Base-by-base conservation (phyloP, 1,140 invertebrate genomes). In the Heliothis virescens region DNA sequence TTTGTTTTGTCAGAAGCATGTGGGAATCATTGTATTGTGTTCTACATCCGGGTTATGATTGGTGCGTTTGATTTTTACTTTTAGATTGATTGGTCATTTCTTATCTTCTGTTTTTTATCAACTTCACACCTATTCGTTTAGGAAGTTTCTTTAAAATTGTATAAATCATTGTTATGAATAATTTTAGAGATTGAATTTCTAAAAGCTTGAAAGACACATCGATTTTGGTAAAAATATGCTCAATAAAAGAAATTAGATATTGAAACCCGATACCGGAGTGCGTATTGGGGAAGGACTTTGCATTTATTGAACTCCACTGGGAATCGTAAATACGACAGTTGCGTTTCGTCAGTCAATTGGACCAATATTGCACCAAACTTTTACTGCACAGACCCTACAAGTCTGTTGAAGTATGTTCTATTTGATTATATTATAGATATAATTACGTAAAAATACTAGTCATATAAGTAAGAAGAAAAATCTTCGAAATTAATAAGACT, bases 1-100 rank as follows among this genome's bases (percentile, higher is more conserved):
- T 92, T 92, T 92, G 92, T 93, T 94, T 92, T 90, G 89, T 93
- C 87, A 85, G 87, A 91, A 89, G 90, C 93, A 93, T 94, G 92
- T 94, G 93, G 92, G 92, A 94, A 93, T 94, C 91, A 93, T 94
- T 92, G 87, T 89, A 93, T 93, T 93, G 92, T 92, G 87, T 89
- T 92, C 87, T 81, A 91, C 91, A 93, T 94, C 92, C 92, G 91
- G 89, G 91, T 91, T 92, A 92, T 91, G 89, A 92, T 90, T 92
- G 87, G 84, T 82, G 89, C 84, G 86, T 90, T 88, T 78, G 79
- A 80, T 85, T 80, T 48, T 83, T 85, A 85, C 87, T 87, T 89
- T 87, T 85, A 87, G 83, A 83, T 71, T 83, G 62, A 84, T 86
- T 79, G 79, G 75, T 73, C 67, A 47, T 71, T 59, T 62, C 57